Evolutionary conservation across 2,113 vertebrate genomes (phyloP), one percentile per base, ranked within the genome.

Genomic region (Hydrolagus affinis): DNA sequence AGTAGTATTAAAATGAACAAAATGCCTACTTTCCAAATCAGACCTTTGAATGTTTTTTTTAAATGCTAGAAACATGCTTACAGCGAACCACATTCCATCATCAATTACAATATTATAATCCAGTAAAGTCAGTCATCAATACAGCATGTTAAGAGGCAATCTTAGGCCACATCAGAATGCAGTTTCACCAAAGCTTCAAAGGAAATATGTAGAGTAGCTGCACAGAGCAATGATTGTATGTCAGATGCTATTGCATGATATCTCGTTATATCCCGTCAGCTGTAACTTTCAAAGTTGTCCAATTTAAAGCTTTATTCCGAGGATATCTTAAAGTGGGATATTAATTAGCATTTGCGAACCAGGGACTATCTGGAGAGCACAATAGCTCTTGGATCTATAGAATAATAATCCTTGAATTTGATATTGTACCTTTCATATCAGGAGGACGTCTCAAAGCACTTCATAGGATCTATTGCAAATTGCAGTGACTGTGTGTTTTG

Each of bases 301-400:
- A 83, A 28, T 83, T 83, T 83, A 28, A 83, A 62, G 14, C 62
- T 83, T 60, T 68, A 30, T 72, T 62, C n/a, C 17, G 23, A 25
- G 76, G 59, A 78, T 62, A 59, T 62, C 76, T 78, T 56, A 78
- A 25, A 60, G 76, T 60, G 59, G 76, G 76, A 62, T 78, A 23
- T 44, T 44, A 44, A 44, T 44, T 44, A 44, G 44, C 44, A 44
- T 44, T 44, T 3, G 44, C 6, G 44, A 6, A 44, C 44, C 44
- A 44, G 44, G 44, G 44, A 44, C 44, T 44, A 44, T 44, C 6
- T 44, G 44, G 44, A 44, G 44, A 44, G 44, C 44, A 44, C 44
- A 44, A 44, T 44, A 6, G 44, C 44, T 44, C 44, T 44, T 44
- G 44, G 44, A 44, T 44, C 6, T 44, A 44, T 44, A 44, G 1